These are phyloP conservation scores for Genyomyrus donnyi DNA, from an alignment of 2,113 vertebrate genomes.

Conservation along the genomic window DNA sequence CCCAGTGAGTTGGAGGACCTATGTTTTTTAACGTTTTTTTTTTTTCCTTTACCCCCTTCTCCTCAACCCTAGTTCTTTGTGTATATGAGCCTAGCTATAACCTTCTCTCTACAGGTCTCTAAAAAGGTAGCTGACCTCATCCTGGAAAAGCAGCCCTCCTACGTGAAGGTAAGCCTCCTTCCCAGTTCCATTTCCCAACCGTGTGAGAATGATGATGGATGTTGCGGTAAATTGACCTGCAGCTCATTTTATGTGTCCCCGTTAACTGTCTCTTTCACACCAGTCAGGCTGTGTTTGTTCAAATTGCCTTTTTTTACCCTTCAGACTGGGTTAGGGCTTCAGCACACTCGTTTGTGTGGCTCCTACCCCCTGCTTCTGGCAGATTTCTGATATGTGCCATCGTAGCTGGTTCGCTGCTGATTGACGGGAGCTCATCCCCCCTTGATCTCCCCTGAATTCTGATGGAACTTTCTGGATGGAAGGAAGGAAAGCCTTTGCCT, in stretches of 20 bases:
- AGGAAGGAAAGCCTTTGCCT: constrained; percentile 16
- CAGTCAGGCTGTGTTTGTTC: neutral
- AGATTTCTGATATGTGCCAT: neutral
- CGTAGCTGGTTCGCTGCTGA: neutral
- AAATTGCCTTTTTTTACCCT: neutral
- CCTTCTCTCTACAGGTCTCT: constrained; percentile 72
- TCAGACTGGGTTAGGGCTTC: neutral
- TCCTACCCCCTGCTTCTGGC: neutral
- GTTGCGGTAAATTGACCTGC: neutral
- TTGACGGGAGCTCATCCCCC: neutral
- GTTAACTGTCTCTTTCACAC: neutral
- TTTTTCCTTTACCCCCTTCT: neutral
- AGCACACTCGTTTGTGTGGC: neutral
- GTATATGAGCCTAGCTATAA: neutral
- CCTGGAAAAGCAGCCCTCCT: constrained; percentile 94
- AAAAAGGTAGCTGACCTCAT: constrained; percentile 97
- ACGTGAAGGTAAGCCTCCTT: constrained; percentile 81
- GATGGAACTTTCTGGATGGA: constrained; percentile 23
- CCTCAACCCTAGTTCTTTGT: neutral
- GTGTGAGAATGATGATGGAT: neutral
- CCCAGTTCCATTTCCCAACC: neutral
- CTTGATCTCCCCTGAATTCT: constrained; percentile 18
- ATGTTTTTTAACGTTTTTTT: neutral
- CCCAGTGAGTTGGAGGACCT: neutral
- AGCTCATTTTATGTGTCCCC: neutral